Percentiles rank a stretch among this genome's conserved stretches.
Conservation (phyloP, 2,888 invertebrate genomes). For the Prosopocoilus inquinatus region DNA sequence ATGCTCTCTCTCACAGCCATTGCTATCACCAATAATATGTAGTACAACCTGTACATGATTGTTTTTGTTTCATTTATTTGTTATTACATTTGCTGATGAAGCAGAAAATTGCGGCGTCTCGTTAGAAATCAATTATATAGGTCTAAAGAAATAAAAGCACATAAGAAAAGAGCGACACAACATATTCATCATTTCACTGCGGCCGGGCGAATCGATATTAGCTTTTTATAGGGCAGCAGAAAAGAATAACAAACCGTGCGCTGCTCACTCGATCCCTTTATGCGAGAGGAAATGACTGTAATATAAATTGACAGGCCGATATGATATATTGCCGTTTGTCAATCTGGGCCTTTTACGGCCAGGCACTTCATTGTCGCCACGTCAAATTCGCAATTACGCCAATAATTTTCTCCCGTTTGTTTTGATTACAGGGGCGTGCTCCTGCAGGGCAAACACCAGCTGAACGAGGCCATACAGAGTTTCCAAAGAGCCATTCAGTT, state of each 20-base stretch:
- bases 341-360: conserved; percentile 32
- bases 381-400: conserved; percentile 27
- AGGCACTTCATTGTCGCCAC: conserved; percentile 22
- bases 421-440: conserved; percentile 82
- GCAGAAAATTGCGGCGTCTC: no score
- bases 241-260: conserved; percentile 26
- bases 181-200: conserved; percentile 32
- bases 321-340: conserved; percentile 37
- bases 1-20: no score
- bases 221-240: conserved; percentile 26
- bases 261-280: conserved; percentile 27
- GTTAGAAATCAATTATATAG: no score
- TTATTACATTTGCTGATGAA: no score
- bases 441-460: conserved; percentile 83
- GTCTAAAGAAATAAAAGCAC: no score
- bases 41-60: no score
- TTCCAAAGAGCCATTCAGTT: conserved; percentile 90
- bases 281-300: conserved; percentile 34
- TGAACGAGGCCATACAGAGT: conserved; percentile 85
- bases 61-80: no score
- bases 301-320: conserved; percentile 36
- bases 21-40: no score
- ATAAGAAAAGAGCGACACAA: conserved; percentile 1
- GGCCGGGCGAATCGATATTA: conserved; percentile 28
- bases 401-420: conserved; percentile 26